Evolutionary conservation across 2,888 invertebrate species (phyloP).

Genomic region (Drosophila buzzatii): DNA sequence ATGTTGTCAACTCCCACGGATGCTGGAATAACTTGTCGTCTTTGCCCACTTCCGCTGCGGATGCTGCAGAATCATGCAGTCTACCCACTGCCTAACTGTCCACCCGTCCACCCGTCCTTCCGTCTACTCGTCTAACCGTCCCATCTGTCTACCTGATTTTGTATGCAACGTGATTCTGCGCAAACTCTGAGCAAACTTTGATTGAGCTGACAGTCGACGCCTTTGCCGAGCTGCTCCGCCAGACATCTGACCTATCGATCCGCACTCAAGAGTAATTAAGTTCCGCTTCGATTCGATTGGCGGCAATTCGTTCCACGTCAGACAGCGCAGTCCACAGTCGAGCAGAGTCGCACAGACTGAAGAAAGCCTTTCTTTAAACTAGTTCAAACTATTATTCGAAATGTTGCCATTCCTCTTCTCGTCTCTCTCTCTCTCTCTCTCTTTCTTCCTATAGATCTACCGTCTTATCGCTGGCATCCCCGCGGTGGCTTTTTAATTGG

Average conservation of each 20-base stretch:
- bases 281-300: slow-evolving; percentile 29
- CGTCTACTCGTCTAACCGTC: slow-evolving; percentile 8
- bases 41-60: slow-evolving; percentile 72
- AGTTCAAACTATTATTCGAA: slow-evolving; percentile 54
- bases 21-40: slow-evolving; percentile 20
- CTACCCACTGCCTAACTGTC: slow-evolving; percentile 50
- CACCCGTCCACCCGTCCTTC: slow-evolving; percentile 11
- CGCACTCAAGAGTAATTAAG: slow-evolving; percentile 33
- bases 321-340: background rate
- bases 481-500: slow-evolving; percentile 82
- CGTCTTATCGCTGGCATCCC: slow-evolving; percentile 59
- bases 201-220: slow-evolving; percentile 6
- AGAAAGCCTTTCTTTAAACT: slow-evolving; percentile 78
- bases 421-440: background rate
- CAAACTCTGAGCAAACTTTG: slow-evolving; percentile 26
- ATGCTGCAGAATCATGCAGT: slow-evolving; percentile 42
- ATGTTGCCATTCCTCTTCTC: slow-evolving; percentile 2
- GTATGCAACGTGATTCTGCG: slow-evolving; percentile 13
- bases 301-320: slow-evolving; percentile 35
- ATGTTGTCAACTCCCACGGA: slow-evolving; percentile 48
- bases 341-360: background rate
- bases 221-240: slow-evolving; percentile 1
- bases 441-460: background rate
- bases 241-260: slow-evolving; percentile 42
- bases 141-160: slow-evolving; percentile 18